phyloP scores from a whole-genome alignment of 2,113 vertebrate genomes.

The Callipepla squamata region DNA sequence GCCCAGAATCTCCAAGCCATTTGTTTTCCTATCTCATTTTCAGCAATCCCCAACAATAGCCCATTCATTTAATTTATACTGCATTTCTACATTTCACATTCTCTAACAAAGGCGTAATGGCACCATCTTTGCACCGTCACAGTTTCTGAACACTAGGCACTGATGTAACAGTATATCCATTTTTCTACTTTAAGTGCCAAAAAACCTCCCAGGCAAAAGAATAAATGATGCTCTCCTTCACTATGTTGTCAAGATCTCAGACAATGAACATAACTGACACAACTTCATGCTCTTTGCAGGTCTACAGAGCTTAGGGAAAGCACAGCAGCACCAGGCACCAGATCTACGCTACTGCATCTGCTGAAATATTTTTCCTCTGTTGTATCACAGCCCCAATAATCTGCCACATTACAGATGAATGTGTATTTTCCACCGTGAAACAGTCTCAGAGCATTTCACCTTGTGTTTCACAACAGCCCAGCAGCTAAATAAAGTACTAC shows the following conservation, averaged over 20 bases:
- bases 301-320: neutral
- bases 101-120: conserved; percentile 11
- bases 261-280: conserved; percentile 43
- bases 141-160: conserved; percentile 4
- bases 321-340: neutral
- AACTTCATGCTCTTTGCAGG: conserved; percentile 28
- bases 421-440: neutral
- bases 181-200: conserved; percentile 25
- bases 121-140: neutral
- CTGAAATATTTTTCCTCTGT: neutral
- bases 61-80: conserved; percentile 42
- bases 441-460: neutral
- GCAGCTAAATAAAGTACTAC: neutral
- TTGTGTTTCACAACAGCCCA: neutral
- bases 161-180: conserved; percentile 15
- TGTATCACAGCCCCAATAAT: neutral
- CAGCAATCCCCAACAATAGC: conserved; percentile 35
- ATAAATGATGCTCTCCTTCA: conserved; percentile 31
- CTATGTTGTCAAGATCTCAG: conserved; percentile 15
- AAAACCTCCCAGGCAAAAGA: neutral
- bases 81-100: conserved; percentile 17
- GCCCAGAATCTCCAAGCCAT: neutral
- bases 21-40: conserved; percentile 47
- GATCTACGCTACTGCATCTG: neutral
- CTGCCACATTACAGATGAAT: neutral